These are phyloP conservation scores for Poeciliopsis turrubarensis DNA, from an alignment of 2,113 vertebrate species.

Conservation along the genomic window DNA sequence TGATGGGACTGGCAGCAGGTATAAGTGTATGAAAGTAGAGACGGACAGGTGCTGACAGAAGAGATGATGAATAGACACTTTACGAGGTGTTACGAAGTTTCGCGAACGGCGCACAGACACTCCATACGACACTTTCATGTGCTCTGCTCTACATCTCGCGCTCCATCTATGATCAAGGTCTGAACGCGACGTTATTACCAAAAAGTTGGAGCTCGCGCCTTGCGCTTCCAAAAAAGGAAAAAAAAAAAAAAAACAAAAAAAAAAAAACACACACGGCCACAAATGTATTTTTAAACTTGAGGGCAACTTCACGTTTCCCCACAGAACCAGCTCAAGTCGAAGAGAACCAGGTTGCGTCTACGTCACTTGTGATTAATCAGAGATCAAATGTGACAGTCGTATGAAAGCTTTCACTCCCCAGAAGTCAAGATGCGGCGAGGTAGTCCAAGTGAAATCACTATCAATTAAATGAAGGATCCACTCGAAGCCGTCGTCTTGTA, in stretches of 20 bases:
- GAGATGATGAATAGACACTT: constrained; percentile 56
- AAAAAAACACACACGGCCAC: too few species aligned
- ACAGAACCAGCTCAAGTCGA: background rate
- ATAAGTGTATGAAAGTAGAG: constrained; percentile 4
- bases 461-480: background rate
- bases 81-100: constrained; percentile 31
- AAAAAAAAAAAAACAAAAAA: too few species aligned
- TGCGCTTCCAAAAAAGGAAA: background rate
- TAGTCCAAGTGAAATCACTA: background rate
- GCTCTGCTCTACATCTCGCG: background rate
- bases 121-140: constrained; percentile 3
- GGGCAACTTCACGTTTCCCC: background rate
- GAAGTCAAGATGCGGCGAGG: background rate
- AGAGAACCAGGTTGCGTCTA: background rate
- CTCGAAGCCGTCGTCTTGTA: background rate
- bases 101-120: constrained; percentile 5
- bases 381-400: background rate
- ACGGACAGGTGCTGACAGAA: constrained; percentile 47
- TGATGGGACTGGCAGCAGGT: constrained; percentile 37
- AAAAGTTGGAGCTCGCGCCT: background rate
- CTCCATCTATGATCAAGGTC: background rate
- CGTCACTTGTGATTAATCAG: background rate
- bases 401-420: background rate
- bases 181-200: background rate
- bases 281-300: background rate